Evolutionary conservation across 2,888 invertebrate species (phyloP).

Genomic region (Entomobrya multifasciata): DNA sequence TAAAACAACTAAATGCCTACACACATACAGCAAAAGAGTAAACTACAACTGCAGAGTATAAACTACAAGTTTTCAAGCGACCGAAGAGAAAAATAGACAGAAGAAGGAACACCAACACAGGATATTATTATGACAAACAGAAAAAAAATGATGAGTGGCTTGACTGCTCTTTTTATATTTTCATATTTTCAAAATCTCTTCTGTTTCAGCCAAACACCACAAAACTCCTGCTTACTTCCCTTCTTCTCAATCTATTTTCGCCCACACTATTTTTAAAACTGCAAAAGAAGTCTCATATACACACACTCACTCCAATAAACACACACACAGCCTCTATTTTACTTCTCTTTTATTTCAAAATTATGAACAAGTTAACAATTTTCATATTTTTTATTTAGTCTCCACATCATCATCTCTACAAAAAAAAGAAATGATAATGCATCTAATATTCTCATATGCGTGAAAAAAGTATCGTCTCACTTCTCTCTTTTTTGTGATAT

Average conservation of each 20-base stretch:
- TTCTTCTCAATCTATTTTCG: slow-evolving; percentile 60
- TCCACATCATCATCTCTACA: slow-evolving; percentile 40
- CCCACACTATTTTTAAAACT: slow-evolving; percentile 53
- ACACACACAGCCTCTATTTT: slow-evolving; percentile 19
- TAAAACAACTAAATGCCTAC: slow-evolving; percentile 68
- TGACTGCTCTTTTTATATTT: slow-evolving; percentile 59
- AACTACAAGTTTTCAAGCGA: neutral
- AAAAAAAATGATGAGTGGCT: slow-evolving; percentile 71
- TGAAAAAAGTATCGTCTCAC: neutral
- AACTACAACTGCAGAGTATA: neutral
- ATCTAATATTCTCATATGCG: too few species aligned
- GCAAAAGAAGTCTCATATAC: neutral
- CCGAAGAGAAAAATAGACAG: slow-evolving; percentile 13
- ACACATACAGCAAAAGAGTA: slow-evolving; percentile 1
- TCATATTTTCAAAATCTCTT: slow-evolving; percentile 56
- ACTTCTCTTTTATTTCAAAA: slow-evolving; percentile 13
- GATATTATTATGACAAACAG: slow-evolving; percentile 72
- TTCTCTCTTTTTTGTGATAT: slow-evolving; percentile 21
- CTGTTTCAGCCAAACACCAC: slow-evolving; percentile 49
- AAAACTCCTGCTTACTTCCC: slow-evolving; percentile 25
- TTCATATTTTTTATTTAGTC: slow-evolving; percentile 48
- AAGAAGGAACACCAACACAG: slow-evolving; percentile 55
- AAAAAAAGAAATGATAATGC: slow-evolving; percentile 58
- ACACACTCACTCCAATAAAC: neutral
- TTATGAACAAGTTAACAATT: slow-evolving; percentile 40